Evolutionary conservation across 2,113 vertebrate genomes (phyloP).

Genomic region (Choloepus hoffmanni): DNA sequence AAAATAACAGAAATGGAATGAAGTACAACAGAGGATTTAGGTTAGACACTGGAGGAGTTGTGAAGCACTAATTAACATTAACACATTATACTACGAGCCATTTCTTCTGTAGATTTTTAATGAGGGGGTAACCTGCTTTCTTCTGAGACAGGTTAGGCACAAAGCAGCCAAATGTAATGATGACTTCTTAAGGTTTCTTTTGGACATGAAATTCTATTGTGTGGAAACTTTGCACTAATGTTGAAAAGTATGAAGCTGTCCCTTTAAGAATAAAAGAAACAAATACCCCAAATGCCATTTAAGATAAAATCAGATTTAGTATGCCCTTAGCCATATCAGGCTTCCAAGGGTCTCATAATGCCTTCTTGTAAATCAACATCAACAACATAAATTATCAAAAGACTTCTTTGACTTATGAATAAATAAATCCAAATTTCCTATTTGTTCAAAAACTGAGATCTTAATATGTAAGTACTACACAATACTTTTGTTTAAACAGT

Average conservation of each 20-base stretch:
- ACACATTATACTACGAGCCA: not conserved
- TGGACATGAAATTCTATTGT: constrained; percentile 16
- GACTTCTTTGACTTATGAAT: not conserved
- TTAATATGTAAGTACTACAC: not conserved
- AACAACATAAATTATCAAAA: constrained; percentile 58
- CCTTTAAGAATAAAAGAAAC: constrained; percentile 50
- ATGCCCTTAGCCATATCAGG: not conserved
- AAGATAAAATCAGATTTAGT: constrained; percentile 46
- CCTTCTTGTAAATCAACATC: constrained; percentile 35
- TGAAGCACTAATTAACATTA: not conserved
- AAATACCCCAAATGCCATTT: constrained; percentile 35
- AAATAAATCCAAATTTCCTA: constrained; percentile 2
- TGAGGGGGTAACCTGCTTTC: not conserved
- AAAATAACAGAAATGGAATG: constrained; percentile 45
- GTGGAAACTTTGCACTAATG: not conserved
- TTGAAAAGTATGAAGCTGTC: not conserved
- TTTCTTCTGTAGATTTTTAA: constrained; percentile 19
- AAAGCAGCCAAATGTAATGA: constrained; percentile 43
- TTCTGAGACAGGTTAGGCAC: not conserved
- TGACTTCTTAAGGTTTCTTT: not conserved
- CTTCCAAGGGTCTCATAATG: constrained; percentile 11
- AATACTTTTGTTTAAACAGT: constrained; percentile 48
- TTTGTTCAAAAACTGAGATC: constrained; percentile 40
- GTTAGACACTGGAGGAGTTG: not conserved
- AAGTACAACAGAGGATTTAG: constrained; percentile 27